Base-by-base conservation (phyloP, 1,140 invertebrate genomes). In the Protaetia brevitarsis region DNA sequence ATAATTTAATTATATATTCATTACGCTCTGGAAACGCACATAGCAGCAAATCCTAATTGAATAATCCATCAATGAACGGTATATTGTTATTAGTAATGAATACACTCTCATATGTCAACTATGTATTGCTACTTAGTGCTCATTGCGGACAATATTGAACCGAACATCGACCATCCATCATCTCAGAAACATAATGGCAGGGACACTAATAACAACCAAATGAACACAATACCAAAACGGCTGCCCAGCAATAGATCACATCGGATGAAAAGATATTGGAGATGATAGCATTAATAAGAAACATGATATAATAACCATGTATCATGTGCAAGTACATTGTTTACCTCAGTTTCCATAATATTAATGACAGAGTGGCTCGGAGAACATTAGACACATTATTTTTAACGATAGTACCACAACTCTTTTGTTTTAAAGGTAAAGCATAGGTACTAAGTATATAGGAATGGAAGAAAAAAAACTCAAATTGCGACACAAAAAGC, bases 81-180 rank as follows among this genome's bases (percentile, higher is more conserved):
- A 19, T 19, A 51, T 23, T 51, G 41, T 51, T 51, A 51, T 8
- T 23, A 51, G 41, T 51, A 51, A 51, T 51, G 41, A 51, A 51
- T 19, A 23, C 16, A 51, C 19, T 51, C 41, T 23, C 21, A 51
- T 51, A 51, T 51, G 26, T 51, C 19, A 19, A 10, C 19, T 51
- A 51, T 10, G 26, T 51, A 51, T 51, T 51, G 41, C 41, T 5
- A 51, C 41, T 51, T 51, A 51, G 2, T 51, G 41, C 16, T 51
- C 16, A 51, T 51, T 51, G 26, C 19, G 41, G 16, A 23, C 19
- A 23, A 19, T 51, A 51, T 51, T 51, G 41, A 26, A 34, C 19
- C 2, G 10, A 7, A 8, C 5, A 51, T 51, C 26, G 41, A 23
- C 19, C 1, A 51, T 51, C 13, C 7, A 51, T 51, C 41, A 51